Evolutionary conservation across 2,888 invertebrate genomes (phyloP).

Genomic region (Venusia cambrica): DNA sequence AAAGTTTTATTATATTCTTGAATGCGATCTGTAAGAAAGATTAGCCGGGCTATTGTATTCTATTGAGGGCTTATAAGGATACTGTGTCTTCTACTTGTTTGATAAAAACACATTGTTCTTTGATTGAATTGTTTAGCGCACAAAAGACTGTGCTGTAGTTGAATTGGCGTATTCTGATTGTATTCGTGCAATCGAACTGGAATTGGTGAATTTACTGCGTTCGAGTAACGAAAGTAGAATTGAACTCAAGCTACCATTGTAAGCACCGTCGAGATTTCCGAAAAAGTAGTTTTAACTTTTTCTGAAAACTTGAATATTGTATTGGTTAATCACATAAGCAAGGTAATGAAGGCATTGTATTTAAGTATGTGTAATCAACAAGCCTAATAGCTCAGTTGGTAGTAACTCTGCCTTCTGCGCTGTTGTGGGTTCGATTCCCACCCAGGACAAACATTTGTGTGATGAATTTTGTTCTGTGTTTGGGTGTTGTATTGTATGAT

Average conservation of each 20-base stretch:
- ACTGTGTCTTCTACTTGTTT: constrained; percentile 39
- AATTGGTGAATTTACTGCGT: constrained; percentile 12
- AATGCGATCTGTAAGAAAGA: constrained; percentile 43
- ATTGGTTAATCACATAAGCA: too few relatives aligned
- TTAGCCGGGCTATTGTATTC: constrained; percentile 44
- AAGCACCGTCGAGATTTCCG: too few relatives aligned
- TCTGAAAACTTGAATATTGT: too few relatives aligned
- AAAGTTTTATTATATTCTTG: constrained; percentile 46
- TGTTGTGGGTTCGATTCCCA: too few relatives aligned
- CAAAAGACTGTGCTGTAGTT: constrained; percentile 13
- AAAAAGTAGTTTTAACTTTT: too few relatives aligned
- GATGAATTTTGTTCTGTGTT: too few relatives aligned
- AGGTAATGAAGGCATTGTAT: too few relatives aligned
- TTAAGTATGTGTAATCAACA: too few relatives aligned
- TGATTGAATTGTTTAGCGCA: constrained; percentile 14
- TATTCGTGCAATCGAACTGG: constrained; percentile 10
- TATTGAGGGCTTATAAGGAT: constrained; percentile 40
- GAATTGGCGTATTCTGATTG: constrained; percentile 11
- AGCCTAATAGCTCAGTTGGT: too few relatives aligned
- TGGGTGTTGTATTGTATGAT: too few relatives aligned
- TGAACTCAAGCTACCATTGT: constrained; percentile 4
- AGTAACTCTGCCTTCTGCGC: too few relatives aligned
- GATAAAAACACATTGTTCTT: constrained; percentile 24
- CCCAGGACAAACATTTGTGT: too few relatives aligned
- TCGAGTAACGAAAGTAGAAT: constrained; percentile 9